Evolutionary conservation across 2,888 invertebrate species (phyloP), one percentile per base, ranked within the genome.

Genomic region (Xanthorhoe designata): DNA sequence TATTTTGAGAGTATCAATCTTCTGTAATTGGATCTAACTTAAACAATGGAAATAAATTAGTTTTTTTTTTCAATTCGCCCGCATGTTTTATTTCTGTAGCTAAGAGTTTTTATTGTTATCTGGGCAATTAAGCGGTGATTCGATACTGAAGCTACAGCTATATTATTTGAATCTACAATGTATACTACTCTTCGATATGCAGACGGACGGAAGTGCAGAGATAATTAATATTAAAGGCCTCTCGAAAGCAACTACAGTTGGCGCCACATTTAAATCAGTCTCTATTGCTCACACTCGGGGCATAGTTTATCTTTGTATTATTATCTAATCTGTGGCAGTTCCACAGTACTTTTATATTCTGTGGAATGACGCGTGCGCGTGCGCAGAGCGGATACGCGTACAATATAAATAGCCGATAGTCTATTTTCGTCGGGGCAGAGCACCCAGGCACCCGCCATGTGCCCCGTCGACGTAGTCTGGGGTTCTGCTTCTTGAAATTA

Each of bases 311-410:
- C 32, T 38, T 50, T 19, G 7, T 7, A 53, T 49, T 58, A 54
- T 35, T 52, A 56, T 58, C 38, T 53, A 53, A 61, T 58, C 68
- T 64, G 67, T 67, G 67, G 60, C 57, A 19, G n/a, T n/a, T n/a
- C 7, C 24, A 38, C 49, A 32, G 32, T 66, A 51, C 61, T 66
- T 55, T 35, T 51, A 49, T 58, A 66, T 50, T 62, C 66, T 66
- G 62, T 66, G 62, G 66, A 45, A 38, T 59, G 67, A 61, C 57
- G 61, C 67, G 69, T 83, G 86, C 89, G 90, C 91, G 88, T 86
- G 90, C 90, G 88, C 87, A 76, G 82, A 83, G 86, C 92, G 92
- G 92, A 92, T 92, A 90, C 89, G 86, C 83, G 79, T 78, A 77
- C 79, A 79, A 78, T 91, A 92, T 91, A 91, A 91, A 91, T 92